A percentile compares a stretch with the other conserved stretches of the same genome.
phyloP scores from a whole-genome alignment of 2,113 vertebrate genomes.

The Sebastes schlegelii region DNA sequence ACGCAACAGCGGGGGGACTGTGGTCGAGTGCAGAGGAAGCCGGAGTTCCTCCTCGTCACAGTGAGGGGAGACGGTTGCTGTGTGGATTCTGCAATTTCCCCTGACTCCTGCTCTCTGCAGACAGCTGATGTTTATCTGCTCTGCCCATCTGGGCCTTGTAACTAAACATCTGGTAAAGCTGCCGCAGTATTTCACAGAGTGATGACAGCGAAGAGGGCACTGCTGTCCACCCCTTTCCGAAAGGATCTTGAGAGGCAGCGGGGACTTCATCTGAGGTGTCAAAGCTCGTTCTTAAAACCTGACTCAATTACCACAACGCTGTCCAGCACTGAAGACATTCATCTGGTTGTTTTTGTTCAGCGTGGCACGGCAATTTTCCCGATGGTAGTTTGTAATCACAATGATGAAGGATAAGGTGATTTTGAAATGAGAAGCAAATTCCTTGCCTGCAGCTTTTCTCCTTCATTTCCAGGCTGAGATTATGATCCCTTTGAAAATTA shows the following conservation, averaged over 20 bases:
- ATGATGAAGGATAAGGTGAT: constrained; percentile 29
- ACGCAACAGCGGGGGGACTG: constrained; percentile 34
- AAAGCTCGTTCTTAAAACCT: constrained; percentile 30
- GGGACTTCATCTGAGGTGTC: constrained; percentile 54
- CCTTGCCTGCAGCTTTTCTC: constrained; percentile 22
- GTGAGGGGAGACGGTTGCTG: constrained; percentile 35
- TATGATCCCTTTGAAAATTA: constrained; percentile 26
- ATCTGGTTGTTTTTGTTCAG: neutral
- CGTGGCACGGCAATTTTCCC: constrained; percentile 36
- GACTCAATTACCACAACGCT: constrained; percentile 22
- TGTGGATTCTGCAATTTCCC: constrained; percentile 56
- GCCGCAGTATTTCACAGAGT: constrained; percentile 56
- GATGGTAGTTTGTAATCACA: constrained; percentile 53
- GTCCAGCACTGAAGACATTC: constrained; percentile 29
- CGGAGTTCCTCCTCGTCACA: constrained; percentile 45
- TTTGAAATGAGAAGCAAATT: constrained; percentile 27
- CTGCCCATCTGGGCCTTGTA: constrained; percentile 74
- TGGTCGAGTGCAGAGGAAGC: constrained; percentile 45
- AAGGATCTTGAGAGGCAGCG: constrained; percentile 33
- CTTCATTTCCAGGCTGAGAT: constrained; percentile 26
- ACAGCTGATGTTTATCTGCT: constrained; percentile 77
- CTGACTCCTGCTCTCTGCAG: constrained; percentile 45
- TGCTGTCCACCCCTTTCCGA: constrained; percentile 47
- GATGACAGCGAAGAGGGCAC: constrained; percentile 54
- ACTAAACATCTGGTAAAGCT: constrained; percentile 77